Base-by-base conservation (phyloP, 2,888 invertebrate genomes). In the Macrosoma leucophasiata region DNA sequence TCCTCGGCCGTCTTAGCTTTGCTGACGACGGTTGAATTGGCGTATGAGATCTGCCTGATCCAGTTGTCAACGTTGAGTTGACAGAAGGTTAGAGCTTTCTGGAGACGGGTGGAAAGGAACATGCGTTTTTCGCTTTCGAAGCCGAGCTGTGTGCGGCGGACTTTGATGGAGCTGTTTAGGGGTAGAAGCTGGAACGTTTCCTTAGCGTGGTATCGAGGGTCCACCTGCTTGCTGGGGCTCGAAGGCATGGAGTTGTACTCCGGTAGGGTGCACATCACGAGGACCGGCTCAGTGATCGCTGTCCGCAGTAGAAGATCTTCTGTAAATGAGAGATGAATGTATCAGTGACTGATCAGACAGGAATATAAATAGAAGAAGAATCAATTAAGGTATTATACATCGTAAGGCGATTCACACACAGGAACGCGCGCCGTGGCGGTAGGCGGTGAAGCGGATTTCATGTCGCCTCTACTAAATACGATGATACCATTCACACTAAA, bases 71-170 rank as follows among this genome's bases (percentile, higher is more conserved):
- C 87, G 59, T 88, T 87, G 28, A 85, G 81, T 71, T 88, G 87
- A 76, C 89, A 89, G 76, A 86, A 89, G 50, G 87, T 85, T 58
- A 89, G 76, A 53, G 89, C 89, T 66, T 87, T 86, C 58, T 89
- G 89, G 41, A 89, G 85, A 44, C 87, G 82, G 42, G 88, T 86
- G 43, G 89, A 88, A 62, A 89, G 86, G 64, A 89, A 88, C 65
- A 89, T 84, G 36, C 87, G 71, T 49, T 86, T 87, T 51, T 89
- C 89, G 40, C 84, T 87, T 45, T 88, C 88, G 56, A 87, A 88
- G 35, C 88, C 88, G 42, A 89, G 84, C 55, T 87, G 85, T 11
- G 88, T 87, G 55, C 88, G 86, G 21, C 82, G 78, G 30, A 84
- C 61, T 45, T 69, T 73, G 37, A 69, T 58, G 49, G 53, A 52